These are phyloP conservation scores for Oreochromis aureus DNA, from an alignment of 2,113 vertebrate species.

Conservation along the genomic window DNA sequence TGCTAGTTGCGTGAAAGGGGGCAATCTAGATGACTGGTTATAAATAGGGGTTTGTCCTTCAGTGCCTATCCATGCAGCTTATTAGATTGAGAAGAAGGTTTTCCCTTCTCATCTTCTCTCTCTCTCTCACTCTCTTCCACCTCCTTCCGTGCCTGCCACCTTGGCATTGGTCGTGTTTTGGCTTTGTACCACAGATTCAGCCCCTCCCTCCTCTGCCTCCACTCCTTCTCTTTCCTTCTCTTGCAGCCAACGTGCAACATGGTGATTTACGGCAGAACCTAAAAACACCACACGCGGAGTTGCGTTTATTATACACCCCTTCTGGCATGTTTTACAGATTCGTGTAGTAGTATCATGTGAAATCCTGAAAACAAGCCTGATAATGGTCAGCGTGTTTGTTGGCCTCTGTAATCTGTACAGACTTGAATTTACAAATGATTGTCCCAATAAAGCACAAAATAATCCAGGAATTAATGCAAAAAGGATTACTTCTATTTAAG, in stretches of 20 bases:
- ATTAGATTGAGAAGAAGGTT: conserved; percentile 7
- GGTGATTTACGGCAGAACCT: conserved; percentile 15
- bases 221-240: not conserved
- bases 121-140: not conserved
- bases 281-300: not conserved
- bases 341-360: not conserved
- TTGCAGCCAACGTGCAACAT: not conserved
- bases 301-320: not conserved
- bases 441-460: not conserved
- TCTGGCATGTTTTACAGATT: not conserved
- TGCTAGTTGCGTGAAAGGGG: not conserved
- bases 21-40: conserved; percentile 31
- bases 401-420: not conserved
- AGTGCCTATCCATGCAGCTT: not conserved
- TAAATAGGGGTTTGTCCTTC: not conserved
- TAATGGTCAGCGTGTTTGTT: not conserved
- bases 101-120: not conserved
- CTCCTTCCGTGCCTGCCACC: conserved; percentile 20
- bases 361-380: not conserved
- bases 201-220: not conserved
- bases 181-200: conserved; percentile 18
- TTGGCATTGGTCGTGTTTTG: conserved; percentile 42
- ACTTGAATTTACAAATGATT: conserved; percentile 20
- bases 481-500: conserved; percentile 9
- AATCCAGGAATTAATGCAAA: conserved; percentile 26